Base-by-base conservation (phyloP, 2,113 vertebrate genomes). In the Hippolais icterina region DNA sequence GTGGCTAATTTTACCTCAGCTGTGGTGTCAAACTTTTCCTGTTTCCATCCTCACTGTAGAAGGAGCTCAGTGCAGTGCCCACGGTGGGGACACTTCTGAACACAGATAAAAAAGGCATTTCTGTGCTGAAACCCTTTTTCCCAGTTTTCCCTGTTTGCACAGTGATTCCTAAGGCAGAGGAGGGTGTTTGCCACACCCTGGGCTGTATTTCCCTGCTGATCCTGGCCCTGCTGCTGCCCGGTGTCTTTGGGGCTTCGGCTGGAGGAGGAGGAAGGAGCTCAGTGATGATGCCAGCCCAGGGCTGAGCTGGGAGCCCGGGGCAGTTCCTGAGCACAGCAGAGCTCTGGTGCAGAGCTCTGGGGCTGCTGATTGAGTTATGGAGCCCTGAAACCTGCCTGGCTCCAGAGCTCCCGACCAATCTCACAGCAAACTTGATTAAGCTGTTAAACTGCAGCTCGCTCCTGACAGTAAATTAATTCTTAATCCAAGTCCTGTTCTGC, bases 381-480 rank as follows among this genome's bases (percentile, higher is more conserved):
- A 61, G 86, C 90, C 89, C 92, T 53, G 49, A 53, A 65, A 41
- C 77, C 66, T 79, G 76, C n/a, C 90, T 22, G 72, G 70, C 94
- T 96, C 93, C 49, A 89, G 72, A 96, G 94, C 83, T 87, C 90
- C 83, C 84, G 15, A 61, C 71, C 74, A n/a, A 66, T 83, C 79
- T 56, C 81, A 47, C 39, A 81, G 83, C 82, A 95, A 98, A 98
- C 96, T 87, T 92, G 93, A 97, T 98, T 97, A 98, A 94, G 94
- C 87, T 39, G 50, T 97, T 90, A 88, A 83, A 96, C 83, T 95
- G 95, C 93, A 97, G 94, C 94, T 94, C 87, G 82, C 95, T 89
- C 87, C 60, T 96, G 96, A 87, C 92, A 92, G 95, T 87, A 97
- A 97, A 97, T 97, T 96, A 97, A 97, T 98, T 97, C 96, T 94